Percentiles rank a stretch among this genome's conserved stretches.
These are phyloP conservation scores for Xiphophorus birchmanni DNA, from an alignment of 2,797 vertebrate genomes.

Conservation along the genomic window DNA sequence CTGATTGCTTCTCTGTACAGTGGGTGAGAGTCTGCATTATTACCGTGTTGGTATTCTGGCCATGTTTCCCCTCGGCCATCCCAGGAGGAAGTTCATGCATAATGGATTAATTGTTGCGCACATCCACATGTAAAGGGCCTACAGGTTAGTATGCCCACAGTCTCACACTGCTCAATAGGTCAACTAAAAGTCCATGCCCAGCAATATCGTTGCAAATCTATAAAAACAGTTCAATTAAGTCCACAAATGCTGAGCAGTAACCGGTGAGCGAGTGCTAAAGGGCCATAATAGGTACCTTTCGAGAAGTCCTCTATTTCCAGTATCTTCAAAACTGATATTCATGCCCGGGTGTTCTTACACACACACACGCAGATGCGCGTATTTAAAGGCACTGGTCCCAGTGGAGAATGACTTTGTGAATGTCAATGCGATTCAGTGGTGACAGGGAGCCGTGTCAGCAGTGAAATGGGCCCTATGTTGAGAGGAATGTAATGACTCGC, in stretches of 20 bases:
- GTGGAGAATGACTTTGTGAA: conserved; percentile 68
- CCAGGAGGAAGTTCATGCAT: conserved; percentile 76
- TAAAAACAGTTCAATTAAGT: conserved; percentile 62
- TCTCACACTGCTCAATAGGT: conserved; percentile 65
- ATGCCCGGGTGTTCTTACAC: conserved; percentile 8
- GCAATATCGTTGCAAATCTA: conserved; percentile 49
- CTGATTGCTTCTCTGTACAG: conserved; percentile 46
- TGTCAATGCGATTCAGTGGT: conserved; percentile 68
- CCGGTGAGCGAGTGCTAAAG: conserved; percentile 44
- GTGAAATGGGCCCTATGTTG: conserved; percentile 64
- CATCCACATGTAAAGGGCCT: conserved; percentile 66
- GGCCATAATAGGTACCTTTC: conserved; percentile 32
- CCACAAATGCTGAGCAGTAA: conserved; percentile 36
- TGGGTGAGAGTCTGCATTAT: conserved; percentile 40
- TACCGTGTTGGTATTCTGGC: conserved; percentile 67
- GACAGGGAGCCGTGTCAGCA: conserved; percentile 70
- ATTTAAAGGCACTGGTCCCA: conserved; percentile 41
- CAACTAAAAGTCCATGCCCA: conserved; percentile 48
- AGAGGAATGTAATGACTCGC: conserved; percentile 70
- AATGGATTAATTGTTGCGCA: conserved; percentile 80
- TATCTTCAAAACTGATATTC: conserved; percentile 40
- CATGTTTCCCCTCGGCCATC: conserved; percentile 56
- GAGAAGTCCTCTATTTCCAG: conserved; percentile 9
- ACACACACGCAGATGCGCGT: conserved; percentile 15
- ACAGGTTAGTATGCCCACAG: conserved; percentile 71